phyloP scores from a whole-genome alignment of 2,113 vertebrate species.

The Equus quagga region DNA sequence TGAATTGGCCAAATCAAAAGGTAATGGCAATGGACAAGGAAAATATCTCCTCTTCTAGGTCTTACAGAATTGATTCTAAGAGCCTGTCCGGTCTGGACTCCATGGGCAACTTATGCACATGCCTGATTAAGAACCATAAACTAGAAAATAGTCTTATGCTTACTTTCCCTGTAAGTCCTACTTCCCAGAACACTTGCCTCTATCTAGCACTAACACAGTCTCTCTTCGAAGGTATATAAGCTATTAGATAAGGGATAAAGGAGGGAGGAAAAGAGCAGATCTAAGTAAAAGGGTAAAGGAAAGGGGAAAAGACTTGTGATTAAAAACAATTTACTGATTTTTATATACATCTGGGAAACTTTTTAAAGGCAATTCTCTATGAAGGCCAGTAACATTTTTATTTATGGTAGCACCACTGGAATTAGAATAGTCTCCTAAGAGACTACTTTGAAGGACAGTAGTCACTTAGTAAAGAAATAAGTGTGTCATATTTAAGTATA shows the following conservation, averaged over 20 bases:
- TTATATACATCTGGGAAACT: constrained; percentile 7
- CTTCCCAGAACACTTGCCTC: not conserved
- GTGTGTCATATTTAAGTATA: not conserved
- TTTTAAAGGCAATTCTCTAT: constrained; percentile 32
- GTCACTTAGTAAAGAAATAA: constrained; percentile 22
- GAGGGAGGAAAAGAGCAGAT: not conserved
- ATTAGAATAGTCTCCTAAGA: not conserved
- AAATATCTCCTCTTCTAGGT: not conserved
- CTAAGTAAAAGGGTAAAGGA: not conserved
- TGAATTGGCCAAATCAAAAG: constrained; percentile 57
- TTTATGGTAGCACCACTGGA: not conserved
- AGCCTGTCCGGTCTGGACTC: not conserved
- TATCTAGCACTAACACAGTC: not conserved
- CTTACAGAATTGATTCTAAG: constrained; percentile 20
- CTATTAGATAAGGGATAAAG: not conserved
- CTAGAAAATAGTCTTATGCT: not conserved
- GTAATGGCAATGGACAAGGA: constrained; percentile 48
- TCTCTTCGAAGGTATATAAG: not conserved
- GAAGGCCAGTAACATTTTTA: not conserved
- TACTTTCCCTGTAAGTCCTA: not conserved
- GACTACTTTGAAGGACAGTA: not conserved
- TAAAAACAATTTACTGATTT: constrained; percentile 54
- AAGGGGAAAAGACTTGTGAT: not conserved
- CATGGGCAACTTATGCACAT: not conserved
- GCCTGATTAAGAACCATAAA: constrained; percentile 17